Base-by-base conservation (phyloP, 2,113 vertebrate species). In the Tychaedon coryphoeus region DNA sequence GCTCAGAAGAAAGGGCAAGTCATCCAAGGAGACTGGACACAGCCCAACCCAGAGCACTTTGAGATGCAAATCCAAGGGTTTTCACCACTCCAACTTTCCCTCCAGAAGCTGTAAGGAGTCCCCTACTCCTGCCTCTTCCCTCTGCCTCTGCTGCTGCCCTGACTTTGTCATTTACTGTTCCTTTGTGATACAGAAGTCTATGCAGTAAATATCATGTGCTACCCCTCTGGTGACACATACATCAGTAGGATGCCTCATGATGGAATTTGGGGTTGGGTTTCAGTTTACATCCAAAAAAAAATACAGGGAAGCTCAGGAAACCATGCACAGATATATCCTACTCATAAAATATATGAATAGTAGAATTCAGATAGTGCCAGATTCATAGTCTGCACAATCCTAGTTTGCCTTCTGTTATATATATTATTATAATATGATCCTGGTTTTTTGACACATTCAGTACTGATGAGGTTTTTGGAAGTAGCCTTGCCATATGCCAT, bases 181-280 rank as follows among this genome's bases (percentile, higher is more conserved):
- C 34, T 90, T 31, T 3, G 1, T 33, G 51, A 45, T 70, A 73
- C 69, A 67, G 82, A 93, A 86, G 33, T 70, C 34, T 17, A 8
- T 51, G 67, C 0, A 16, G 58, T 86, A 86, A 92, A 76, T 76
- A 81, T 88, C 94, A 95, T 54, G 69, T 84, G 88, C 56, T 57
- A 38, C 17, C 9, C 19, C 51, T 73, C 24, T 1, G 22, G 69
- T 94, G 95, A 92, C 80, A 78, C 79, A 88, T 0, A 0, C 10
- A 5, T 84, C 91, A 91, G 56, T 69, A 83, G 53, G 61, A 64
- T 81, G 69, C 28, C 93, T 87, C 89, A 87, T 91, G 86, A 90
- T 86, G 83, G 94, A 93, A 95, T 90, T 28, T 54, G 20, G 72
- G 81, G 56, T 24, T 81, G 73, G 14, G 23, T 85, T 96, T 87